These are phyloP conservation scores for Pachliopta kotzebuea DNA, from an alignment of 2,888 invertebrate species.

Conservation along the genomic window DNA sequence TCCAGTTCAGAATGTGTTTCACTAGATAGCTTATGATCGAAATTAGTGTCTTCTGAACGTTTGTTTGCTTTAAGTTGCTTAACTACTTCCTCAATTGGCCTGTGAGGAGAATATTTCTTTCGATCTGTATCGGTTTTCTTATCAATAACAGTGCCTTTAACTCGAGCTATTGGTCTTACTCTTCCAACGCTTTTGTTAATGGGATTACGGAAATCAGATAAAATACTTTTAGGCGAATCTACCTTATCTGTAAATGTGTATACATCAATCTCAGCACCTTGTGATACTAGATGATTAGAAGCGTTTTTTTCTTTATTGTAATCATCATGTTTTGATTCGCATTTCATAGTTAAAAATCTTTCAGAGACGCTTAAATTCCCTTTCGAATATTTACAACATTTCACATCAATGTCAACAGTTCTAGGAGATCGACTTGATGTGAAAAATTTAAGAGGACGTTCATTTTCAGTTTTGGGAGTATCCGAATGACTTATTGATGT, in stretches of 20 bases:
- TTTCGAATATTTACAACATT: conserved; percentile 71
- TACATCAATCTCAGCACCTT: conserved; percentile 71
- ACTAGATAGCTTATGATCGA: conserved; percentile 39
- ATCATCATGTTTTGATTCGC: conserved; percentile 62
- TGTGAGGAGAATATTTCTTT: conserved; percentile 71
- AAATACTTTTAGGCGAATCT: conserved; percentile 72
- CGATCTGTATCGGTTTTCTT: conserved; percentile 68
- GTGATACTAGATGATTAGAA: conserved; percentile 59
- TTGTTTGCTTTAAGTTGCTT: conserved; percentile 71
- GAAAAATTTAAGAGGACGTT: conserved; percentile 73
- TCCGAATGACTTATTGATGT: conserved; percentile 42
- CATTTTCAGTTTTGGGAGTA: conserved; percentile 61
- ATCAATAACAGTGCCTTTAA: conserved; percentile 73
- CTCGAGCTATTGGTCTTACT: conserved; percentile 74
- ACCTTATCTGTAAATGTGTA: conserved; percentile 76
- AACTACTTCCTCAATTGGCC: conserved; percentile 74
- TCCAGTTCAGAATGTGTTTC: conserved; percentile 41
- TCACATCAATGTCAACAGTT: conserved; percentile 71
- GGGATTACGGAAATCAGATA: conserved; percentile 68
- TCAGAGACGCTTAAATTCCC: conserved; percentile 71
- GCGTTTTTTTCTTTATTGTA: conserved; percentile 54
- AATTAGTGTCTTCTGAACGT: conserved; percentile 58
- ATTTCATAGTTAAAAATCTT: conserved; percentile 66
- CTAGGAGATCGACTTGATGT: conserved; percentile 68
- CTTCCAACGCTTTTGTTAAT: conserved; percentile 65